A percentile compares a stretch with the other conserved stretches of the same genome.
phyloP scores from a whole-genome alignment of 2,888 invertebrate genomes.

The Priapulus caudatus region DNA sequence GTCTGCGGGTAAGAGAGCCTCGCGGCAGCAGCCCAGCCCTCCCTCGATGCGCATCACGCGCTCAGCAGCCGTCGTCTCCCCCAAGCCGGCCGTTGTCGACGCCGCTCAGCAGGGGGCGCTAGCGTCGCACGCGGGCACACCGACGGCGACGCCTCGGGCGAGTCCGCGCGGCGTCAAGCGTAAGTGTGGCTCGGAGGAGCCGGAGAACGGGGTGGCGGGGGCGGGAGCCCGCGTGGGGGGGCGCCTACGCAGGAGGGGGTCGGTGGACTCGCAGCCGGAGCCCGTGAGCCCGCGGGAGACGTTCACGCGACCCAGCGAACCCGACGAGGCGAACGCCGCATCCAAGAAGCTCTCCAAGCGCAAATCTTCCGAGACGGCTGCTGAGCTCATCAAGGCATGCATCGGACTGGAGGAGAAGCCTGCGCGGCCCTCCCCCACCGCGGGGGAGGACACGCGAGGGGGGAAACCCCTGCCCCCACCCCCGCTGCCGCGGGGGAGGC shows the following conservation, averaged over 20 bases:
- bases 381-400: constrained; percentile 47
- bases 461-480: background rate
- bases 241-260: background rate
- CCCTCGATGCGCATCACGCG: background rate
- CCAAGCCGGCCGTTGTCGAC: too few species aligned
- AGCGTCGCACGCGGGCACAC: background rate
- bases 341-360: constrained; percentile 45
- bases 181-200: background rate
- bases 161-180: background rate
- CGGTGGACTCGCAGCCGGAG: background rate
- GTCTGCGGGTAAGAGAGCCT: background rate
- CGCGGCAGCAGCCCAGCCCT: background rate
- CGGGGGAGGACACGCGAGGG: background rate
- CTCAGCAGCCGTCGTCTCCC: background rate
- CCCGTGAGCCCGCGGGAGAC: background rate
- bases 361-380: constrained; percentile 51
- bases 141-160: background rate
- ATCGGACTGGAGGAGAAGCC: constrained; percentile 42
- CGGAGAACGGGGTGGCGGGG: background rate
- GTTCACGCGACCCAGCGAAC: background rate
- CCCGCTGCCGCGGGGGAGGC: background rate
- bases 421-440: constrained; percentile 18
- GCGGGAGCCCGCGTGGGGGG: background rate
- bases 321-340: constrained; percentile 16
- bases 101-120: background rate